A percentile compares a stretch with the other conserved stretches of the same genome.
phyloP scores from a whole-genome alignment of 2,888 invertebrate genomes.

The Podotricha telesiphe region DNA sequence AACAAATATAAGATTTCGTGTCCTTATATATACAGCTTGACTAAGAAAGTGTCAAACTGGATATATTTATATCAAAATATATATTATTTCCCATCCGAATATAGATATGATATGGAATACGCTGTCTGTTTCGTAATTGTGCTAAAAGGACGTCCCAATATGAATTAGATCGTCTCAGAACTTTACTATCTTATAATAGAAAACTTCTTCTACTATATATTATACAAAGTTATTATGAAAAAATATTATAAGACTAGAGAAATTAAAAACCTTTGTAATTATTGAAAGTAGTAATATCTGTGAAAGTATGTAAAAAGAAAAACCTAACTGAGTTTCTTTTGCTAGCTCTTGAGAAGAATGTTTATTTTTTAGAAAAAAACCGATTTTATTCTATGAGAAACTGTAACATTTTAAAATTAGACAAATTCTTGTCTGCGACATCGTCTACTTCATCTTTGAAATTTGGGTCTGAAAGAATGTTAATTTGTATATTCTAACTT shows the following conservation, averaged over 20 bases:
- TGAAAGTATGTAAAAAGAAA: conserved; percentile 12
- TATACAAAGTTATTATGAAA: not conserved
- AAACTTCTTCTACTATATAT: not conserved
- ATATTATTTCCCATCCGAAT: no score
- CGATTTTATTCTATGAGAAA: not conserved
- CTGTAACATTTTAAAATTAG: not conserved
- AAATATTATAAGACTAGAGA: not conserved
- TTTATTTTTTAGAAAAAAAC: conserved; percentile 14
- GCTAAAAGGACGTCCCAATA: no score
- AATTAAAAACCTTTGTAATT: conserved; percentile 7
- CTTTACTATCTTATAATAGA: not conserved
- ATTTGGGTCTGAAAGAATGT: no score
- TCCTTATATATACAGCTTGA: no score
- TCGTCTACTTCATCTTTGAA: no score
- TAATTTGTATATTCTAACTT: no score
- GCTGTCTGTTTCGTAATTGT: no score
- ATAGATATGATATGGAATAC: no score
- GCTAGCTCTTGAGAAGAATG: not conserved
- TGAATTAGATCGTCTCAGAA: not conserved
- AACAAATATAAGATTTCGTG: no score
- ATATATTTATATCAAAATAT: no score
- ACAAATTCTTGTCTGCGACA: not conserved
- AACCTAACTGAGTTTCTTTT: not conserved
- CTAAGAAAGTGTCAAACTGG: no score
- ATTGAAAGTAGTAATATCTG: conserved; percentile 20